Evolutionary conservation across 2,888 invertebrate species (phyloP), one percentile per base, ranked within the genome.

Genomic region (Campopleginae sp.): DNA sequence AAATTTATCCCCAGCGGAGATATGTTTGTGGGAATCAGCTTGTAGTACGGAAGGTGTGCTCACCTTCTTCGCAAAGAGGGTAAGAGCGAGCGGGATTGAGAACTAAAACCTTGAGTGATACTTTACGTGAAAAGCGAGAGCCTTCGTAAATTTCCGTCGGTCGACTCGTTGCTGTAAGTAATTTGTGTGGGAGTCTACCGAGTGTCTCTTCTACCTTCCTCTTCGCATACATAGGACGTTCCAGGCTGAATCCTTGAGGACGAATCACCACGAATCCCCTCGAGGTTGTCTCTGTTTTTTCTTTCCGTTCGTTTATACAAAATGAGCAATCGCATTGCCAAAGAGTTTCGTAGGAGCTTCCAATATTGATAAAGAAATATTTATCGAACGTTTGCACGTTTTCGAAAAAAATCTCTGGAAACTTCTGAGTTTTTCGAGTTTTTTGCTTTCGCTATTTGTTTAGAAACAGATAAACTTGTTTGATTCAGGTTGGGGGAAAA

Each of bases 141-240:
- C 46, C 75, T 74, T 61, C 65, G 71, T 77, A 71, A 83, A 71
- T 76, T 71, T 71, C 51, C 72, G 72, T 46, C 77, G 79, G 65
- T 51, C 63, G 44, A 63, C 66, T 82, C 82, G 83, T 82, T 88
- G 85, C 88, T 88, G 86, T 87, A 81, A 87, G 89, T 92, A 91
- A 92, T 92, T 92, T 90, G 90, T 91, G 90, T 92, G 91, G 89
- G 92, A 92, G 88, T 86, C 71, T 27, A 86, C 82, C 91, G 84
- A 89, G 89, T 91, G 91, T 88, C 89, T 89, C 87, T 87, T 86
- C 88, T 75, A 70, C 65, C 88, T 77, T 75, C 68, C 72, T 66
- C 23, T 75, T 38, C 51, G 42, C 61, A 12, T 66, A 27, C 23
- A 17, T 72, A 14, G 38, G 19, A 58, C 12, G 17, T 17, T 72